Conservation (phyloP, 2,797 vertebrate genomes). For the Sebastes hubbsi region DNA sequence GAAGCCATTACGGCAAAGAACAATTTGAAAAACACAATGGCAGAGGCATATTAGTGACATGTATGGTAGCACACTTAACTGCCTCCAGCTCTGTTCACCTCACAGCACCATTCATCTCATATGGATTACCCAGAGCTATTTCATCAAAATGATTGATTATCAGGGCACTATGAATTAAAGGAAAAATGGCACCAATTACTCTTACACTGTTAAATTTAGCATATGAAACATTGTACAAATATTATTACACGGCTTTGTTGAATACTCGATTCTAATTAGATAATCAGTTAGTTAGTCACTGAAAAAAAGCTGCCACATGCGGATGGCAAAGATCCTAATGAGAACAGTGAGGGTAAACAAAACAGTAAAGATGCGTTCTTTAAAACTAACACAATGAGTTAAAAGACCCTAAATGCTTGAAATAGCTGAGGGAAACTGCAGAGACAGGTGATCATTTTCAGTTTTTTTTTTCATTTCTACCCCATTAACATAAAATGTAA, state of each 20-base stretch:
- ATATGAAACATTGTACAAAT: neutral
- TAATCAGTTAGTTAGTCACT: too few species aligned
- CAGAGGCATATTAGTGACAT: neutral
- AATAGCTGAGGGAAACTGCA: neutral
- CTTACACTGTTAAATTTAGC: neutral
- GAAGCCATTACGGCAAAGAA: neutral
- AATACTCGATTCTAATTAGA: too few species aligned
- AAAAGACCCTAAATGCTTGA: neutral
- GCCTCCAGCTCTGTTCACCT: neutral
- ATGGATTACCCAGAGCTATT: neutral
- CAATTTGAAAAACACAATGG: neutral
- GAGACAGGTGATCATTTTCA: neutral
- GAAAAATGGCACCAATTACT: neutral
- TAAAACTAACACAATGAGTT: neutral
- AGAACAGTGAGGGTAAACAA: neutral
- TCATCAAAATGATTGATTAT: constrained; percentile 4
- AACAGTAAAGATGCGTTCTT: rapidly evolving
- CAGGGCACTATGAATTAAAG: too few species aligned
- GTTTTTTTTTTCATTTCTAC: rapidly evolving
- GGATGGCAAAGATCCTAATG: neutral
- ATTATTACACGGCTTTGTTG: too few species aligned
- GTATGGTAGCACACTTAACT: neutral
- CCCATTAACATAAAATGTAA: too few species aligned
- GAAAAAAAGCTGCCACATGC: too few species aligned
- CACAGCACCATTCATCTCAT: neutral